Evolutionary conservation across 2,113 vertebrate genomes (phyloP), one percentile per base, ranked within the genome.

Genomic region (Notarius lentiginosus): DNA sequence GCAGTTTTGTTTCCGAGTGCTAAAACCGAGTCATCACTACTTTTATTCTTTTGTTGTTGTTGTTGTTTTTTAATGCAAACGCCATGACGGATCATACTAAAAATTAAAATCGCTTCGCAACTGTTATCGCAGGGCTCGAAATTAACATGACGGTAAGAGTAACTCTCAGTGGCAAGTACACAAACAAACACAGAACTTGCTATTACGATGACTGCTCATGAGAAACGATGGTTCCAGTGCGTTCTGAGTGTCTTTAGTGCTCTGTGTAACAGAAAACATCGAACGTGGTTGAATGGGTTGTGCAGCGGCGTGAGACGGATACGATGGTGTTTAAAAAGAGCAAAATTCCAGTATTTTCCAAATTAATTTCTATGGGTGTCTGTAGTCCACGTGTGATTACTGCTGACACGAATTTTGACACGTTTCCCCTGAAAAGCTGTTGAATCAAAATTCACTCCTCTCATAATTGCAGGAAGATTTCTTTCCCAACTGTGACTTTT

Each of bases 91-190:
- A 24, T 77, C 75, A 53, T 5, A 7, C 9, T n/a, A 24, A 51
- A 76, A 76, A 20, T 9, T 1, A 75, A 72, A 72, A 30, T 80
- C 53, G n/a, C 24, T 6, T 80, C 27, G 9, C 79, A 24, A n/a
- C 24, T 6, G 96, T 95, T 94, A 96, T 96, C 95, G 95, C 95
- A 96, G 97, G 83, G 83, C 53, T 58, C n/a, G 53, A 73, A 84
- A 84, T 84, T 56, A 73, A 84, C 56, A n/a, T 61, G 30, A 47
- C 1, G 30, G 20, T 20, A 79, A 61, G 18, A 2, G 79, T 2
- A 20, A 60, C 53, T 79, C 76, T 49, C 41, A 0, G 41, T 22
- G 2, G 65, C n/a, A 18, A 15, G 10, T 7, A 7, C 34, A 2
- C 2, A 5, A n/a, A 63, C 24, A 1, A 41, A 41, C 41, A 41